phyloP scores from a whole-genome alignment of 30 jellyfish, hydroid and myxozoan genomes.

The Aurelia aurita complex sp. Pacific region DNA sequence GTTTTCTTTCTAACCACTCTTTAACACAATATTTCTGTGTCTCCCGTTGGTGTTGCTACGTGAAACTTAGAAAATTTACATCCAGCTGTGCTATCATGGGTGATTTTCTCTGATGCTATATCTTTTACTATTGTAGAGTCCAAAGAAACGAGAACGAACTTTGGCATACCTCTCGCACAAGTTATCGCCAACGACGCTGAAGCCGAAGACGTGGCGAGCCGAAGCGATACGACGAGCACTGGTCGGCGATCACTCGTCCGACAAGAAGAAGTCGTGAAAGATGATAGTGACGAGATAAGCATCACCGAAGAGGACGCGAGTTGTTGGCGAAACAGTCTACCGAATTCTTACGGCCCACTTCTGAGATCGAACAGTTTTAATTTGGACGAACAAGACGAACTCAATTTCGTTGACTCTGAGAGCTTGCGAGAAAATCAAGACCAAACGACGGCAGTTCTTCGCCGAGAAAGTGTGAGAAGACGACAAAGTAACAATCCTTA shows the following conservation, averaged over 20 bases:
- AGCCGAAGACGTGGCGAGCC: constrained; percentile 58
- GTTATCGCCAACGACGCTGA: constrained; percentile 91
- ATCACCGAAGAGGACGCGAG: constrained; percentile 18
- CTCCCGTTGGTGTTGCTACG: no score
- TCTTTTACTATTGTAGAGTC: constrained; percentile 13
- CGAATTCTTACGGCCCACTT: constrained; percentile 37
- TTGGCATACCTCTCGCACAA: constrained; percentile 84
- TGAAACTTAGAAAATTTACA: no score
- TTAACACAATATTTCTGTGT: no score
- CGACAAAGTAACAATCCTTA: constrained; percentile 58
- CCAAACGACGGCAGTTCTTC: constrained; percentile 30
- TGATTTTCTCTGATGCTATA: background rate
- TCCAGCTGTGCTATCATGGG: no score
- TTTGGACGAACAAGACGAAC: constrained; percentile 44
- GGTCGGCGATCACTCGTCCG: constrained; percentile 47
- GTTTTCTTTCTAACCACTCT: no score
- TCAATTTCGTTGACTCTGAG: constrained; percentile 22
- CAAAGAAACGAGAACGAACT: constrained; percentile 50
- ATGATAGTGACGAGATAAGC: constrained; percentile 24
- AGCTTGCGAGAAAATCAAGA: constrained; percentile 15
- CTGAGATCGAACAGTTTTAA: constrained; percentile 46
- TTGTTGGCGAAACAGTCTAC: constrained; percentile 44
- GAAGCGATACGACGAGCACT: constrained; percentile 37
- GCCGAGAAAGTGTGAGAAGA: constrained; percentile 71
- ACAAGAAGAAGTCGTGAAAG: constrained; percentile 47